Conservation (phyloP, 2,888 invertebrate genomes). For the Kuschelorhynchus macadamiae region DNA sequence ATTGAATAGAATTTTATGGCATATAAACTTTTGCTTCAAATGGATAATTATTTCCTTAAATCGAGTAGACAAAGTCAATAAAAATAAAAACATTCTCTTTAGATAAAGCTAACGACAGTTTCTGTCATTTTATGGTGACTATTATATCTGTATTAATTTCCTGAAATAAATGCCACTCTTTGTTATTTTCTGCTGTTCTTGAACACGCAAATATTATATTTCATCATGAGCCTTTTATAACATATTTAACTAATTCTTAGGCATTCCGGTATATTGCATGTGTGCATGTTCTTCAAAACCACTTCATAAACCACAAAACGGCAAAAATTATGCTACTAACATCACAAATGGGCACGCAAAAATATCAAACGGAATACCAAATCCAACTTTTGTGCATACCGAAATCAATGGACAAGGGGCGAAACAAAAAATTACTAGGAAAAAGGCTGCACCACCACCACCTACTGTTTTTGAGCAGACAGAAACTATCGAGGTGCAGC, state of each 20-base stretch:
- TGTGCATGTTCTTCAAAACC: constrained; percentile 49
- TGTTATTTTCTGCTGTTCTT: too few species aligned
- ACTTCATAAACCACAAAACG: constrained; percentile 24
- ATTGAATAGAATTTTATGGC: too few species aligned
- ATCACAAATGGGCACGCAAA: constrained; percentile 34
- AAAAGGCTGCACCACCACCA: constrained; percentile 49
- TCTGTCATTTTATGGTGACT: too few species aligned
- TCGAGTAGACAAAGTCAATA: too few species aligned
- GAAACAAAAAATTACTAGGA: constrained; percentile 30
- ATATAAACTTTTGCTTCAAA: too few species aligned
- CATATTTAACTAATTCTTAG: constrained; percentile 55
- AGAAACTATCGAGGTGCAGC: constrained; percentile 48
- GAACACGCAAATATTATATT: too few species aligned
- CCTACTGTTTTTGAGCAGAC: constrained; percentile 40
- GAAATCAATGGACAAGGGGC: constrained; percentile 24
- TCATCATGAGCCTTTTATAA: too few species aligned
- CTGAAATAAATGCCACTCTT: too few species aligned
- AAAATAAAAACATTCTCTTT: too few species aligned
- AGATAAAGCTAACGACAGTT: too few species aligned
- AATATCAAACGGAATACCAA: constrained; percentile 43
- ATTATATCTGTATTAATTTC: too few species aligned
- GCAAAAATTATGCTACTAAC: constrained; percentile 34
- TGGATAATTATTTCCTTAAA: too few species aligned
- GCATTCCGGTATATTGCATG: constrained; percentile 63
- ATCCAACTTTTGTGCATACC: constrained; percentile 44